Percentiles rank a stretch among this genome's conserved stretches.
These are phyloP conservation scores for Halisarca cf. caerulea DNA, from an alignment of 37 sponge, comb jelly and placozoan species.

Conservation along the genomic window DNA sequence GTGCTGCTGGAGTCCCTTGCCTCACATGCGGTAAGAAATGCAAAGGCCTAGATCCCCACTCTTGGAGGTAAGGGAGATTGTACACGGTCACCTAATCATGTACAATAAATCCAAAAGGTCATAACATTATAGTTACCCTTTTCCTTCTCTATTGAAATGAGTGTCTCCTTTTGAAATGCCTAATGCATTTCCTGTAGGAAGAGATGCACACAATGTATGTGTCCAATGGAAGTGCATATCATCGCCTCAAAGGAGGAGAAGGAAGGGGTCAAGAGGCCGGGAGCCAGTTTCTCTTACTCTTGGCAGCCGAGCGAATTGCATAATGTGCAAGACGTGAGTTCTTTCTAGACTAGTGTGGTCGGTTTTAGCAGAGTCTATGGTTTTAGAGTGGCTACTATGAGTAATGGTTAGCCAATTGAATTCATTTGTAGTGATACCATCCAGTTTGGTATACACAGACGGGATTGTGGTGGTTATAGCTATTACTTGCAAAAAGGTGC, in stretches of 20 bases:
- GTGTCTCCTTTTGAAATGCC: no score
- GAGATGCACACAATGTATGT: constrained; percentile 57
- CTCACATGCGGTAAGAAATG: constrained; percentile 63
- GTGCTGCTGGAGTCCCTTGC: constrained; percentile 54
- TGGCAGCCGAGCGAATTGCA: constrained; percentile 47
- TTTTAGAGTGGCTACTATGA: no score
- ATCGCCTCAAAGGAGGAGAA: not conserved
- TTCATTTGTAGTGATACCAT: no score
- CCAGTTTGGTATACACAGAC: no score
- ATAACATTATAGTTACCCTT: no score
- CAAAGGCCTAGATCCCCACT: constrained; percentile 68
- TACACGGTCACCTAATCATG: not conserved
- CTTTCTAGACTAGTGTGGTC: not conserved
- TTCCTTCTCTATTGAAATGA: no score
- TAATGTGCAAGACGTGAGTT: not conserved
- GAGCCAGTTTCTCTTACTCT: constrained; percentile 37
- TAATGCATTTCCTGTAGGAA: constrained; percentile 51
- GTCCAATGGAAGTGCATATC: constrained; percentile 39
- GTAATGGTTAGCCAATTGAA: no score
- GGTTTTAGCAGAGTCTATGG: no score
- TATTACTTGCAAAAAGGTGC: no score
- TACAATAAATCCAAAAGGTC: not conserved
- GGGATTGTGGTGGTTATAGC: no score
- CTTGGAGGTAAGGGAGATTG: constrained; percentile 70
- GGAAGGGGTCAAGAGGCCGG: not conserved